Base-by-base conservation (phyloP, 92 coral and sea anemone species). In the Palythoa heliodiscus region DNA sequence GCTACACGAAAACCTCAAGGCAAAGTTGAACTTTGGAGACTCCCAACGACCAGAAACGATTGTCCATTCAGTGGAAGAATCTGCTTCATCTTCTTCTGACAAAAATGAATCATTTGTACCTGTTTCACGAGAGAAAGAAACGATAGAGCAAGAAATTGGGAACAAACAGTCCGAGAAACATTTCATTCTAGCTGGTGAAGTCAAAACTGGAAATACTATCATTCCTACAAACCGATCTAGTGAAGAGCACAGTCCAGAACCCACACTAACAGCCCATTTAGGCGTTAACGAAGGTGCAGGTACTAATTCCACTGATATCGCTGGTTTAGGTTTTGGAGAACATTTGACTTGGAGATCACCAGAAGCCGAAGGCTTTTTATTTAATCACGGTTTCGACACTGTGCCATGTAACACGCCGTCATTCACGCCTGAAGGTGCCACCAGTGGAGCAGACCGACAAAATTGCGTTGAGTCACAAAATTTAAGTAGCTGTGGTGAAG, bases 1-100 rank as follows among this genome's bases (percentile, higher is more conserved):
- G 40, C 83, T 96, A 16, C 94, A 94, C 74, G 88, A 90, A 70
- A 88, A 72, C 69, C 91, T 94, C 73, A 84, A 88, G 73, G 82
- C 88, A 75, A 94, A 90, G 74, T 67, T 94, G 29, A 69, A 57
- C 24, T 43, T 74, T 7, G 74, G 3, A 66, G 75, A 64, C 17
- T 64, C 39, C 5, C 73, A 64, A 22, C 47, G 29, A 23, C 73
- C 75, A 43, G 74, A 68, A 66, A 16, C 4, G 12, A 52, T 13
- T 64, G 22, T n/a, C 58, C 43, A 40, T 48, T 64, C 50, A 2
- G 1, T 3, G n/a, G 13, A 22, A 66, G 73, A 80, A 47, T 5
- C 74, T 23, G 17, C 19, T 66, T 48, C 63, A 24, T 17, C 22
- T 54, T 35, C 23, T 48, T 52, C 7, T 23, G n/a, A 16, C 48